Evolutionary conservation across 2,113 vertebrate genomes (phyloP).

Genomic region (Gallinago media): DNA sequence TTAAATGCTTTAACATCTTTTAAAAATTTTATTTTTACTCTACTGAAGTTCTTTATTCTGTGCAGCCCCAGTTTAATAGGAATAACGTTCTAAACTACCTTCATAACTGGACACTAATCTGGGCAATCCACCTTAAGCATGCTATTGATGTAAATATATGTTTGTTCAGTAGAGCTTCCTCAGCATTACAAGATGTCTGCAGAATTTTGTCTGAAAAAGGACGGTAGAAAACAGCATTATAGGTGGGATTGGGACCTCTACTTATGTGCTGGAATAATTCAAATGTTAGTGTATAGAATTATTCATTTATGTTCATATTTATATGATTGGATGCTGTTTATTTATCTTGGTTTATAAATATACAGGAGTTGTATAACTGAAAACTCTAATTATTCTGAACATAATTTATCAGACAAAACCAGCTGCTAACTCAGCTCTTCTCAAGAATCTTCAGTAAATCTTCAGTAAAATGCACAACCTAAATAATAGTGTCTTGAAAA

Average conservation of each 20-base stretch:
- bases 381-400: conserved; percentile 30
- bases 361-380: neutral
- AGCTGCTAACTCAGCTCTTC: neutral
- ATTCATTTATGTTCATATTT: neutral
- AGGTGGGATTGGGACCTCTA: neutral
- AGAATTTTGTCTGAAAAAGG: neutral
- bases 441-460: neutral
- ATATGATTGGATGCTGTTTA: neutral
- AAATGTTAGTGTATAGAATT: neutral
- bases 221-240: neutral
- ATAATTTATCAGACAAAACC: neutral
- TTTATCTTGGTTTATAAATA: conserved; percentile 35
- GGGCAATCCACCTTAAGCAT: neutral
- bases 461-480: neutral
- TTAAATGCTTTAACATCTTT: neutral
- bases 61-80: neutral
- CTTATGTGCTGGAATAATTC: neutral
- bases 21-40: accelerated
- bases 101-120: neutral
- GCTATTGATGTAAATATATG: neutral
- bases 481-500: neutral
- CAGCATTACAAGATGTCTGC: neutral
- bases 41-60: neutral
- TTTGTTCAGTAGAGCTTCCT: neutral
- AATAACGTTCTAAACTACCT: neutral